Percentiles rank a stretch among this genome's conserved stretches.
Conservation (phyloP, 2,797 vertebrate genomes). For the Chrosomus eos region DNA sequence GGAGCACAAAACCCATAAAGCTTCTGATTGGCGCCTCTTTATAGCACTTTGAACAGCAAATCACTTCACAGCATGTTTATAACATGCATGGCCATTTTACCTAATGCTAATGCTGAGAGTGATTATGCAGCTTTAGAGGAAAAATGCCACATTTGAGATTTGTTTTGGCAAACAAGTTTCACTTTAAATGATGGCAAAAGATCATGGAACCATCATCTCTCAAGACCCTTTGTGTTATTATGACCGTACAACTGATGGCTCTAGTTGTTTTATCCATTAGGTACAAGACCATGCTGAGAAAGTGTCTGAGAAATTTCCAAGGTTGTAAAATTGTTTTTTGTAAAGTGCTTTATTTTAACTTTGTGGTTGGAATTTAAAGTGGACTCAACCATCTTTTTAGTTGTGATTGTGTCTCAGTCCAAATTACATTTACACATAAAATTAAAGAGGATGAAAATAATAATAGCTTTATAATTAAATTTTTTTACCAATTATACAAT, state of each 20-base stretch:
- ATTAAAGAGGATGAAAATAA: background rate
- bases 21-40: constrained; percentile 19
- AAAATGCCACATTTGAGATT: constrained; percentile 36
- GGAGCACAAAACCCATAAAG: constrained; percentile 18
- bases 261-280: background rate
- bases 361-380: background rate
- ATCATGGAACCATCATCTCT: background rate
- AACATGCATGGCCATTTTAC: constrained; percentile 37
- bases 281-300: background rate
- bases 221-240: background rate
- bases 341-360: background rate
- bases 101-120: constrained; percentile 38
- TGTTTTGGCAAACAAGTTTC: constrained; percentile 31
- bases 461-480: no score
- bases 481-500: no score
- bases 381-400: background rate
- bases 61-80: constrained; percentile 25
- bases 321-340: no score
- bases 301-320: background rate
- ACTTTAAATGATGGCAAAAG: constrained; percentile 33
- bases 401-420: background rate
- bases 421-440: background rate
- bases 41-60: constrained; percentile 37
- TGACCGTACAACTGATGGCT: constrained; percentile 6
- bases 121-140: constrained; percentile 13